phyloP scores from a whole-genome alignment of 2,797 vertebrate species.

The Vultur gryphus region DNA sequence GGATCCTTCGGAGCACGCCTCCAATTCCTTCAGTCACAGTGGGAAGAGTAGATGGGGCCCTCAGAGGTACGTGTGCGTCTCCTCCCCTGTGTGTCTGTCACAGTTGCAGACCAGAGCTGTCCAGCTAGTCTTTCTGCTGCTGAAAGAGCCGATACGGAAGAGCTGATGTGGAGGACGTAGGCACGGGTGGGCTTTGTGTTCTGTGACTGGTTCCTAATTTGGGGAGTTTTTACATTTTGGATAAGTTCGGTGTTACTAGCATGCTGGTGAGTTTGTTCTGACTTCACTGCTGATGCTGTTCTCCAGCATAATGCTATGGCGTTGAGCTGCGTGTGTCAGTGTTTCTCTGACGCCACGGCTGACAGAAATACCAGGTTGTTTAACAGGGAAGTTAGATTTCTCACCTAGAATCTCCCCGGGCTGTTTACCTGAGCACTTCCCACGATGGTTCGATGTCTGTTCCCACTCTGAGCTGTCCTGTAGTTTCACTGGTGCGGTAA shows the following conservation, averaged over 20 bases:
- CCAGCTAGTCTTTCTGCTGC: background rate
- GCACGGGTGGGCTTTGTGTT: too few relatives aligned
- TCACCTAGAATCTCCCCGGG: background rate
- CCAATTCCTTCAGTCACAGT: fast-evolving
- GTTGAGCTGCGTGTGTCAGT: background rate
- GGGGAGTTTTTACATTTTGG: background rate
- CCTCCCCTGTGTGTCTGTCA: background rate
- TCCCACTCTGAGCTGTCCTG: background rate
- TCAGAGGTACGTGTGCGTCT: fast-evolving
- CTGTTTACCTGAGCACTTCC: background rate
- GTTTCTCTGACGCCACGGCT: background rate
- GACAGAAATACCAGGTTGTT: background rate
- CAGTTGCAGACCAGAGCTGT: fast-evolving
- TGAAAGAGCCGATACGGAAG: background rate
- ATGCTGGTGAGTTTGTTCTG: background rate
- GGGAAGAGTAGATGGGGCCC: background rate
- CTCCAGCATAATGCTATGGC: fast-evolving
- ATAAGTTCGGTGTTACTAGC: background rate
- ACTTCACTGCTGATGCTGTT: background rate
- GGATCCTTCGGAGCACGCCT: background rate
- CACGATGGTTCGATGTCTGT: background rate
- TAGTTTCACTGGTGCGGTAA: background rate
- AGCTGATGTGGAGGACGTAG: background rate
- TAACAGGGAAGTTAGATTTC: background rate
- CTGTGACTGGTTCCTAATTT: background rate